These are phyloP conservation scores for Cyprinodon brontotheroides DNA, from an alignment of 2,113 vertebrate genomes.

Conservation along the genomic window DNA sequence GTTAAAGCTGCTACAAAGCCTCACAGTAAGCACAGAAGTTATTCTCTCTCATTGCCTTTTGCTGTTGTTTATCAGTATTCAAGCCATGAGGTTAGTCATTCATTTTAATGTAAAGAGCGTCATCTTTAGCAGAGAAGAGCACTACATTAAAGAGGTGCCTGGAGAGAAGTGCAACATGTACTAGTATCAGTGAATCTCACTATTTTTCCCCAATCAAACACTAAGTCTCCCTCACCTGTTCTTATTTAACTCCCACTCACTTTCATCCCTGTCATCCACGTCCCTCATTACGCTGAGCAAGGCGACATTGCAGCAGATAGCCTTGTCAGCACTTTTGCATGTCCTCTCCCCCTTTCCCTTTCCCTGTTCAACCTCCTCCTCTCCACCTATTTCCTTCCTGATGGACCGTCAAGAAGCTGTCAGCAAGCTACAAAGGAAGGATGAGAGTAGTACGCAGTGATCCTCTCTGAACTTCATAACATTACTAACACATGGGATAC, in stretches of 20 bases:
- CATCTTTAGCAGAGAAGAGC: background rate
- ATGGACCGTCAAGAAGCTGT: conserved; percentile 51
- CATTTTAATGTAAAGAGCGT: conserved; percentile 20
- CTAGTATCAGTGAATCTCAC: conserved; percentile 21
- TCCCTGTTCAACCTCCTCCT: conserved; percentile 18
- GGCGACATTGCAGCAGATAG: conserved; percentile 40
- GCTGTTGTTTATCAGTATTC: conserved; percentile 28
- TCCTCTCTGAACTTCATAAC: conserved; percentile 48
- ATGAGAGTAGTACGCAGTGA: conserved; percentile 56
- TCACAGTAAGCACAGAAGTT: conserved; percentile 15
- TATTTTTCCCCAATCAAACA: conserved; percentile 16
- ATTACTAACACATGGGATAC: conserved; percentile 35
- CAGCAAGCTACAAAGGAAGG: conserved; percentile 44
- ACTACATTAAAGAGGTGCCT: conserved; percentile 1
- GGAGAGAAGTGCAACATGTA: background rate
- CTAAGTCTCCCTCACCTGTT: background rate
- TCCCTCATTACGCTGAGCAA: conserved; percentile 42
- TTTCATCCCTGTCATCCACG: conserved; percentile 15
- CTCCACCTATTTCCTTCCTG: conserved; percentile 51
- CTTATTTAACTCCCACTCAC: conserved; percentile 15
- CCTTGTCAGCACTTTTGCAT: conserved; percentile 62
- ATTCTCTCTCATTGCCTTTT: background rate
- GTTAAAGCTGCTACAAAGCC: conserved; percentile 31
- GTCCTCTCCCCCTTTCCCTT: conserved; percentile 18
- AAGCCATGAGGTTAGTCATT: conserved; percentile 21